Conservation (phyloP, 2,797 vertebrate genomes). For the Mormyrops attenuatus region DNA sequence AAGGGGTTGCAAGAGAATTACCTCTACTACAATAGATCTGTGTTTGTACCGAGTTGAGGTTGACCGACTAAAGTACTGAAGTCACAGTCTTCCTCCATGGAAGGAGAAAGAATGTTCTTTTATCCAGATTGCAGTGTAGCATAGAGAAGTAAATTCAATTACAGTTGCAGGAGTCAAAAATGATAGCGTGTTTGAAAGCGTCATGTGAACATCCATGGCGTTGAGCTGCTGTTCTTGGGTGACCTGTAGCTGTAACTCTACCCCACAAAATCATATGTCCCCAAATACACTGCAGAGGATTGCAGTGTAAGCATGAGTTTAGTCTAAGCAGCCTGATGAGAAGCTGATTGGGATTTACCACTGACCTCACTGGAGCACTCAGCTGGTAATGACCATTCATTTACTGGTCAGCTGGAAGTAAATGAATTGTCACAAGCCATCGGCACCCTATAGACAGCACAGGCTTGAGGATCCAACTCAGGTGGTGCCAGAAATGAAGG, state of each 20-base stretch:
- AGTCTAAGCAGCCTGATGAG: conserved; percentile 16
- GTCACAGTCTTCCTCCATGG: neutral
- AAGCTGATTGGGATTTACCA: conserved; percentile 14
- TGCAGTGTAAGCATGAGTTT: neutral
- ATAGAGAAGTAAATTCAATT: neutral
- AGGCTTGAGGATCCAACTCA: conserved; percentile 30
- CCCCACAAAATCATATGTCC: neutral
- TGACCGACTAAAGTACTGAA: neutral
- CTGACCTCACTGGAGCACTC: conserved; percentile 31
- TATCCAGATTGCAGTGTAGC: neutral
- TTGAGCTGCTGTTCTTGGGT: neutral
- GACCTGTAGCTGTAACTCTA: neutral
- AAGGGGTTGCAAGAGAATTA: neutral
- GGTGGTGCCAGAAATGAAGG: neutral
- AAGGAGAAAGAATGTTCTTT: neutral
- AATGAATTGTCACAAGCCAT: conserved; percentile 42
- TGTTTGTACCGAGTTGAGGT: neutral
- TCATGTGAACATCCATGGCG: neutral
- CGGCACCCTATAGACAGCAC: conserved; percentile 32
- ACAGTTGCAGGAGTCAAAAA: neutral
- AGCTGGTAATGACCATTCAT: conserved; percentile 36
- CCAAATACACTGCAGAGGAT: neutral
- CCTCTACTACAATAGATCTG: neutral
- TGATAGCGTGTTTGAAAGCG: neutral
- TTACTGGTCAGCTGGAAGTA: conserved; percentile 34